These are phyloP conservation scores for Stichodactyla helianthus DNA, from an alignment of 64 coral and sea anemone genomes.

Conservation along the genomic window DNA sequence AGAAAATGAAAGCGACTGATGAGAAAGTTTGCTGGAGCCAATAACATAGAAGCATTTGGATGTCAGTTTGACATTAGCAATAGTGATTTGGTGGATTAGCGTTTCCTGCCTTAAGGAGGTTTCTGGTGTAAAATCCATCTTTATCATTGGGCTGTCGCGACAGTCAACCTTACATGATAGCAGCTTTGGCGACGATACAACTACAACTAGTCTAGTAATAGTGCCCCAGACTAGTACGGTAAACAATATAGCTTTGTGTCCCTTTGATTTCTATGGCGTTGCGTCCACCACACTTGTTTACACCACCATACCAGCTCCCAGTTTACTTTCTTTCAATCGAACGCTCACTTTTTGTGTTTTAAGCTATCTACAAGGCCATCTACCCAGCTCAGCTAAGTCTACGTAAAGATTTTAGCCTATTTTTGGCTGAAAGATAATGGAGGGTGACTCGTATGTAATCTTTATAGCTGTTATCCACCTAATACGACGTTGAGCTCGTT, in stretches of 20 bases:
- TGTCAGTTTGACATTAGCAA: slow-evolving; percentile 14
- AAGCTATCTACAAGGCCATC: neutral
- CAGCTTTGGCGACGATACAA: slow-evolving; percentile 4
- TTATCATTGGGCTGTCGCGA: slow-evolving; percentile 11
- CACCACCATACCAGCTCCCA: neutral
- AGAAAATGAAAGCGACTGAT: neutral
- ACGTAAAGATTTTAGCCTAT: neutral
- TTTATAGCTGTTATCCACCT: slow-evolving; percentile 15
- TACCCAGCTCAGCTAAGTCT: neutral
- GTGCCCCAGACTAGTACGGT: slow-evolving; percentile 1
- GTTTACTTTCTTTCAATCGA: neutral
- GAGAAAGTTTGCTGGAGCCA: slow-evolving; percentile 20
- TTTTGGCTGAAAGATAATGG: neutral
- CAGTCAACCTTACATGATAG: neutral
- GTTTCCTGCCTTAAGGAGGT: slow-evolving; percentile 21
- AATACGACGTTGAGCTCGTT: neutral
- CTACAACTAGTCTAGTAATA: neutral
- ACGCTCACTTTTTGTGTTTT: neutral
- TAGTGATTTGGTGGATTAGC: slow-evolving; percentile 19
- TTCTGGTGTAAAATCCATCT: slow-evolving; percentile 5
- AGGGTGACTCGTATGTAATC: neutral
- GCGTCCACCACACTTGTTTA: neutral
- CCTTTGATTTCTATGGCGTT: neutral
- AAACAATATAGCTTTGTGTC: neutral
- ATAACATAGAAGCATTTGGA: slow-evolving; percentile 14